Evolutionary conservation across 2,888 invertebrate species (phyloP), one percentile per base, ranked within the genome.

Genomic region (Zygogramma bicolorata): DNA sequence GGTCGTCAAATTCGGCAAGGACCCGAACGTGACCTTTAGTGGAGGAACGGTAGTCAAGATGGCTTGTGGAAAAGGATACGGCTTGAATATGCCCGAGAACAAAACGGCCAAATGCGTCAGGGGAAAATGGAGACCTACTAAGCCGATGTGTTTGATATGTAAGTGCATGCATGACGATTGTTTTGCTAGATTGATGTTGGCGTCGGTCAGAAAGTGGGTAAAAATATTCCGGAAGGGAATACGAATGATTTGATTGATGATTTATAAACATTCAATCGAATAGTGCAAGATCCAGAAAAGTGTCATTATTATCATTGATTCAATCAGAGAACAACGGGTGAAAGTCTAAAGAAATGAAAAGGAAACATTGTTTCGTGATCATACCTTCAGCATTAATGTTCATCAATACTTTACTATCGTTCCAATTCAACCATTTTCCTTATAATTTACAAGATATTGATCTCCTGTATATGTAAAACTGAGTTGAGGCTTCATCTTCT

Each of bases 91-190:
- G 73, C 90, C 90, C 20, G 89, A 89, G 66, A 95, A 95, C 83
- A 90, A 91, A 2, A 95, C 95, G 0, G 93, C 93, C 0, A 92
- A 93, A 81, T 97, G 97, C 84, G 92, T 93, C 2, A 90, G 94
- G 74, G 96, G 97, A 0, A 90, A 93, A 77, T 97, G 97, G 97
- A 94, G 93, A 81, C 95, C 95, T 0, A 91, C 91, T 74, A 93
- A 92, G 79, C 96, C 97, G 0, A 90, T 91, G 80, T 97, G 97
- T 85, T 89, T 92, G 82, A 93, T 95, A 82, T 88, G 95, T 95
- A 88, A 90, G 91, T 89, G 10, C 2, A 0, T 25, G 58, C 40
- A 46, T 49, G 27, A 34, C 18, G 18, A 10, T 58, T 34, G 22
- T 60, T 40, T 61, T 27, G 3, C 27, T 29, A 27, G 29, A 20